A percentile compares a stretch with the other conserved stretches of the same genome.
These are phyloP conservation scores for Camponotus vicinus DNA, from an alignment of 1,140 invertebrate species.

Conservation along the genomic window DNA sequence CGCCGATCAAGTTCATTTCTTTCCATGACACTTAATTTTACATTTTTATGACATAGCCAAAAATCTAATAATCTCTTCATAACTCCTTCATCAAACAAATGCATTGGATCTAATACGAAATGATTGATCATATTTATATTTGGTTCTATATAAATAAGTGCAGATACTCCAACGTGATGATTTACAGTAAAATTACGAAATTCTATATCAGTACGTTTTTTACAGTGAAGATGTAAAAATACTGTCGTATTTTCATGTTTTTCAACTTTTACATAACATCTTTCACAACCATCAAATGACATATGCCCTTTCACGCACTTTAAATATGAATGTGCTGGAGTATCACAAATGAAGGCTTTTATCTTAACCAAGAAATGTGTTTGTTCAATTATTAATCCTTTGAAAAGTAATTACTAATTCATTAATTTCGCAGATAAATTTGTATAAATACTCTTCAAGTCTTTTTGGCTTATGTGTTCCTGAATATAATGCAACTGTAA, in stretches of 20 bases:
- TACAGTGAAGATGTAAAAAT: constrained; percentile 13
- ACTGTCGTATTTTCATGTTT: constrained; percentile 17
- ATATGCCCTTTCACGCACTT: constrained; percentile 31
- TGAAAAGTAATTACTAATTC: neutral
- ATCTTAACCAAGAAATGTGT: constrained; percentile 2
- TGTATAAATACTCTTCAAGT: neutral
- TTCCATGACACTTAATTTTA: neutral
- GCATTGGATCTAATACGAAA: constrained; percentile 25
- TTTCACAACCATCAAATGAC: constrained; percentile 13
- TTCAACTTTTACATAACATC: constrained; percentile 19
- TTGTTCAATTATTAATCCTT: constrained; percentile 1
- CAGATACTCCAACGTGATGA: constrained; percentile 37
- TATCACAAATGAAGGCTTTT: constrained; percentile 36
- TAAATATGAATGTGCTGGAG: constrained; percentile 28
- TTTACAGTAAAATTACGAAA: neutral
- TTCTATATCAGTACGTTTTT: constrained; percentile 16
- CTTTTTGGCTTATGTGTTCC: constrained; percentile 27
- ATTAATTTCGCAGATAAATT: constrained; percentile 17
- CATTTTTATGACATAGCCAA: constrained; percentile 7
- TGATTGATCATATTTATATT: constrained; percentile 51
- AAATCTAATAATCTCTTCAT: constrained; percentile 53
- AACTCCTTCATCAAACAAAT: constrained; percentile 15
- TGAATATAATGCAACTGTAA: constrained; percentile 24
- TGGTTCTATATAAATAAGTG: constrained; percentile 33
- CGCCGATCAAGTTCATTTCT: constrained; percentile 3